Conservation (phyloP, 2,113 vertebrate genomes). For the Microtus oregoni region DNA sequence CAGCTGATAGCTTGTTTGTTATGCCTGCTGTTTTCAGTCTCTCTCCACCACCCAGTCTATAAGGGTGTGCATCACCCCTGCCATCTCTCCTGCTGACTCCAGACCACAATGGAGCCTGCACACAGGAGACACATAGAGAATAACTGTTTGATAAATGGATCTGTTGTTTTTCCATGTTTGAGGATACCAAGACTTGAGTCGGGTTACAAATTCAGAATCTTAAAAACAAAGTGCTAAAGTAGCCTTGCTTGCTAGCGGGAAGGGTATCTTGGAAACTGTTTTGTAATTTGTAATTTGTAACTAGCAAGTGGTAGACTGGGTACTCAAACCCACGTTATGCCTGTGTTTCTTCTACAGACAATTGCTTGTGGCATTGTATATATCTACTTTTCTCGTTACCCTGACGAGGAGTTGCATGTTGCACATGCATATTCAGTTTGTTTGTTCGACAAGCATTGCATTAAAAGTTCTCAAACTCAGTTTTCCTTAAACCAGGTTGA, state of each 20-base stretch:
- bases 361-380: background rate
- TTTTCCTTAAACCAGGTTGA: background rate
- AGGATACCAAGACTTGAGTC: background rate
- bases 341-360: background rate
- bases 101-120: background rate
- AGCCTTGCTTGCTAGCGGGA: background rate
- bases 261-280: background rate
- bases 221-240: background rate
- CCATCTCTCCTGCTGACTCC: background rate
- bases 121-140: background rate
- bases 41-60: background rate
- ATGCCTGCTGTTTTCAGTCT: background rate
- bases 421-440: no score
- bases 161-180: no score
- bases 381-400: background rate
- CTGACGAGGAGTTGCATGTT: background rate
- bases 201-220: background rate
- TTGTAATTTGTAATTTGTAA: background rate
- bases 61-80: background rate
- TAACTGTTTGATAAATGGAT: background rate
- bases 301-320: background rate
- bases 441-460: background rate
- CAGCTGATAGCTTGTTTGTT: background rate
- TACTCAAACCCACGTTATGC: background rate
- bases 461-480: background rate